These are phyloP conservation scores for Scomber japonicus DNA, from an alignment of 2,113 vertebrate genomes.

Conservation along the genomic window DNA sequence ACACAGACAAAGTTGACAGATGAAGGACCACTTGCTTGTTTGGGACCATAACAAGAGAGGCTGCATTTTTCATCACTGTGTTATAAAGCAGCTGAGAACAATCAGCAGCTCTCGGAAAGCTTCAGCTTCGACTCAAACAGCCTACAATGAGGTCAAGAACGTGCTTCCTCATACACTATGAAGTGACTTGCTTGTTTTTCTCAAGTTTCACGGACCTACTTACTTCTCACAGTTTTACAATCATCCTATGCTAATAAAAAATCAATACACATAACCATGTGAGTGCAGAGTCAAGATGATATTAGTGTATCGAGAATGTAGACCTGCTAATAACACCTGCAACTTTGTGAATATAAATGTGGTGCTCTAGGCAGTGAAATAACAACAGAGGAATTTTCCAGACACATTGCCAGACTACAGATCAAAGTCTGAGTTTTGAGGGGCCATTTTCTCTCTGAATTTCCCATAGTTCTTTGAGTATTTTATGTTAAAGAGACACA, in stretches of 20 bases:
- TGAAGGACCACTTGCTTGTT: slow-evolving; percentile 27
- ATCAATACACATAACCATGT: neutral
- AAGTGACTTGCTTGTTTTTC: neutral
- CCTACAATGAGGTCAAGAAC: slow-evolving; percentile 58
- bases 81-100: slow-evolving; percentile 57
- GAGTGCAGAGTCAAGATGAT: neutral
- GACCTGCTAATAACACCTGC: slow-evolving; percentile 32
- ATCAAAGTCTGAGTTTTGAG: slow-evolving; percentile 30
- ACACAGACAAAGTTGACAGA: slow-evolving; percentile 56
- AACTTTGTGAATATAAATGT: slow-evolving; percentile 28
- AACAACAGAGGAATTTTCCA: slow-evolving; percentile 53
- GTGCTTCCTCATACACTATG: slow-evolving; percentile 43
- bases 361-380: slow-evolving; percentile 36
- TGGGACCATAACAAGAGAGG: slow-evolving; percentile 23
- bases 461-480: neutral
- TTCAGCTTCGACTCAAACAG: slow-evolving; percentile 6
- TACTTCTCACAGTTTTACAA: neutral
- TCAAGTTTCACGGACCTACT: slow-evolving; percentile 7
- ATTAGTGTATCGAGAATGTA: neutral
- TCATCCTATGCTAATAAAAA: neutral
- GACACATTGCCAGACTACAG: slow-evolving; percentile 36
- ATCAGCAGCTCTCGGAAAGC: slow-evolving; percentile 34
- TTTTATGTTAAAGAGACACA: neutral
- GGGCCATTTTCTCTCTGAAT: slow-evolving; percentile 19
- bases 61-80: slow-evolving; percentile 51